A percentile compares a stretch with the other conserved stretches of the same genome.
Evolutionary conservation across 1,140 invertebrate genomes (phyloP).

Genomic region (Bombus terrestris): DNA sequence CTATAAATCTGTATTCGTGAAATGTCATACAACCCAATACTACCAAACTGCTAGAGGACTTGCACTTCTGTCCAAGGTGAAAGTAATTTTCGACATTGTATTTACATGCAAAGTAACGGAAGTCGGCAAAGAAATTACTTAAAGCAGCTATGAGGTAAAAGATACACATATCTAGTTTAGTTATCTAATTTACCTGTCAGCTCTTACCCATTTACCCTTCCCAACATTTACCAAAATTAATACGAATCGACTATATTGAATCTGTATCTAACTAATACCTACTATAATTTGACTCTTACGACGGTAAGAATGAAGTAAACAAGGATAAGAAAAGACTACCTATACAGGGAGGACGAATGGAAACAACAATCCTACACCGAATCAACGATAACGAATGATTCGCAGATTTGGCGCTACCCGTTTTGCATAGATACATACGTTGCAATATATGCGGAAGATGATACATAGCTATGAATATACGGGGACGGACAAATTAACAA

Average conservation of each 20-base stretch:
- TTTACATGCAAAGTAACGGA: neutral
- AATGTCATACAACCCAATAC: conserved; percentile 23
- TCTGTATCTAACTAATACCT: too few species aligned
- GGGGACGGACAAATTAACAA: neutral
- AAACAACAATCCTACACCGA: conserved; percentile 4
- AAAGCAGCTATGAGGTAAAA: neutral
- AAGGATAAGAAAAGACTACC: neutral
- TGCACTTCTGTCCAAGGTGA: neutral
- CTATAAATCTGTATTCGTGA: neutral
- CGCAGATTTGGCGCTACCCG: conserved; percentile 4
- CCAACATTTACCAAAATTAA: neutral
- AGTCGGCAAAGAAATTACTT: conserved; percentile 3
- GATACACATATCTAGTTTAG: neutral
- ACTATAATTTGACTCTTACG: too few species aligned
- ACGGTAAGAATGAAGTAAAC: neutral
- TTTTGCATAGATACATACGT: neutral
- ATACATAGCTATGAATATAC: neutral
- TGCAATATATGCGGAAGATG: neutral
- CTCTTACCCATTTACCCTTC: too few species aligned
- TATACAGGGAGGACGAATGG: neutral
- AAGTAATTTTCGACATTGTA: conserved; percentile 31
- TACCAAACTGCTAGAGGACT: neutral
- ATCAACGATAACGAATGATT: conserved; percentile 31
- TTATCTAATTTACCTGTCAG: conserved; percentile 8
- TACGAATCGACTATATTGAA: too few species aligned